Conservation (phyloP, 2,797 vertebrate genomes). For the Sphaeramia orbicularis region DNA sequence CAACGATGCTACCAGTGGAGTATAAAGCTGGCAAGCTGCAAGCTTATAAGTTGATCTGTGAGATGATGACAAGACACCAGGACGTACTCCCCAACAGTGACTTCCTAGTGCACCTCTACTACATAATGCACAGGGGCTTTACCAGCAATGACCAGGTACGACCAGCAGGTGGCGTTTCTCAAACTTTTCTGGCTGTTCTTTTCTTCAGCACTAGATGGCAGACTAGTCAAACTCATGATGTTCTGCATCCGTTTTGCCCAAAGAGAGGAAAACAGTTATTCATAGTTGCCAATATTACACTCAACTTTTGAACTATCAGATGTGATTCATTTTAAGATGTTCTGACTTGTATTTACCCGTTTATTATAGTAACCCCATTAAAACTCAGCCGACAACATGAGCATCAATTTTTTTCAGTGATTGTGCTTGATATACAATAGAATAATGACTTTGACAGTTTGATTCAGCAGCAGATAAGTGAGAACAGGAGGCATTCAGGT, state of each 20-base stretch:
- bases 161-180: conserved; percentile 51
- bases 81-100: conserved; percentile 95
- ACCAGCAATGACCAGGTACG: conserved; percentile 94
- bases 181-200: not conserved
- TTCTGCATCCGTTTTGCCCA: not conserved
- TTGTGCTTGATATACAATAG: too few species aligned
- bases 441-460: too few species aligned
- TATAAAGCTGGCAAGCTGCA: conserved; percentile 96
- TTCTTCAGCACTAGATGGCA: conserved; percentile 67
- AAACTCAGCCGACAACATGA: not conserved
- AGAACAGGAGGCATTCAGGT: conserved; percentile 9
- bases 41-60: conserved; percentile 94
- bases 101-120: conserved; percentile 96
- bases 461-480: not conserved
- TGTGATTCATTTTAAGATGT: not conserved
- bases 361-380: not conserved
- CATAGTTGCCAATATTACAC: conserved; percentile 6
- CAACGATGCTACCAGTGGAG: conserved; percentile 90
- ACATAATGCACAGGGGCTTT: conserved; percentile 94
- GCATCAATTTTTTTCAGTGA: too few species aligned
- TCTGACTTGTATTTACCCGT: conserved; percentile 1
- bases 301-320: conserved; percentile 8
- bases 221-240: conserved; percentile 34
- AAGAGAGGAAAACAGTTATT: not conserved
- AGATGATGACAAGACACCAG: conserved; percentile 98